Base-by-base conservation (phyloP, 2,888 invertebrate genomes). In the Choristoneura rosaceana region DNA sequence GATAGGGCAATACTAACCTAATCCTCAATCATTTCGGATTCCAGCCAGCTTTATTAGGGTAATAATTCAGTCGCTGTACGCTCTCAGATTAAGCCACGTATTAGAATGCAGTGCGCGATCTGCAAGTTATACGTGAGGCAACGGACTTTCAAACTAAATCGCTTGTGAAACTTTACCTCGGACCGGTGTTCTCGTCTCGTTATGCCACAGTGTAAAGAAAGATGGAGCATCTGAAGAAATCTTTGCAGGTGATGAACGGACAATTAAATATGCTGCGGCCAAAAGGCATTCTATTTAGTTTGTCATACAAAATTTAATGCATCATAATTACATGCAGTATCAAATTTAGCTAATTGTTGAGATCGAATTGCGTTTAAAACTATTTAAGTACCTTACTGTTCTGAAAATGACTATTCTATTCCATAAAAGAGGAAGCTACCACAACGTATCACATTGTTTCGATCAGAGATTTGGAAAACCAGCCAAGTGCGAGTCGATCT, bases 121-220 rank as follows among this genome's bases (percentile, higher is more conserved):
- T 83, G 82, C 80, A 83, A 79, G 65, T 34, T 70, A 80, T 81
- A 81, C 80, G 83, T 85, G 84, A 81, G 80, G 83, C 81, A 82
- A 83, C 78, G 74, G 80, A 83, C 86, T 89, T 88, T 86, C 84
- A 82, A 84, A 81, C 82, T 79, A 81, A 82, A 86, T 83, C 81
- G 79, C 80, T 87, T 84, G 87, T 81, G 87, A 84, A 85, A 86
- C 77, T 76, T 70, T 73, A 71, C 74, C 59, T 73, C 74, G 74
- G 74, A 73, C 74, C 70, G 70, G 75, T 70, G 73, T 74, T 68
- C 69, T 71, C 69, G 69, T 64, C 77, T 71, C 69, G 73, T 70
- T 61, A 67, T 73, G 69, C 64, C 71, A 66, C 50, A 45, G 58
- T 59, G 64, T 58, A 71, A 71, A 50, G 58, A 58, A 69, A 58